phyloP scores from a whole-genome alignment of 1,140 invertebrate species.

The Pogonognathellus flavescens region DNA sequence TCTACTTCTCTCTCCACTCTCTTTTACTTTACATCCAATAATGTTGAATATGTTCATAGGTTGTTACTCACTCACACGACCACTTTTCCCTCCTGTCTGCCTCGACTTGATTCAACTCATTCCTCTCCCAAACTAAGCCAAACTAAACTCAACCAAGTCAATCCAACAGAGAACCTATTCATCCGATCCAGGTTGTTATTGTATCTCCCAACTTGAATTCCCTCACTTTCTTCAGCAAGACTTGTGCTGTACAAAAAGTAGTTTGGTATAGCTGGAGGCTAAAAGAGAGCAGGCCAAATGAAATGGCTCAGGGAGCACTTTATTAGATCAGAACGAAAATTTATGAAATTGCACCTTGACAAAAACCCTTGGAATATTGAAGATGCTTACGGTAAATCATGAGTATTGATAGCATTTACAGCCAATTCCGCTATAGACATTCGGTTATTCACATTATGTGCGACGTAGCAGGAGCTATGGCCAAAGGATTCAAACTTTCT shows the following conservation, averaged over 20 bases:
- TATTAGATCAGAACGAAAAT: conserved; percentile 53
- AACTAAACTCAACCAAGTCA: not conserved
- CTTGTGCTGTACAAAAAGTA: not conserved
- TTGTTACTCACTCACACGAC: not conserved
- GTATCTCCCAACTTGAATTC: conserved; percentile 1
- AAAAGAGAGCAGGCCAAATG: conserved; percentile 29
- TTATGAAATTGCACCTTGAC: conserved; percentile 53
- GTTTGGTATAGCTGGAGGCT: conserved; percentile 11
- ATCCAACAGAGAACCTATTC: not conserved
- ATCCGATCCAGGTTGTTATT: not conserved
- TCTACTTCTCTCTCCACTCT: conserved; percentile 1
- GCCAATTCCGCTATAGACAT: not conserved
- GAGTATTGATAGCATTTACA: conserved; percentile 40
- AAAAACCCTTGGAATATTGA: conserved; percentile 38
- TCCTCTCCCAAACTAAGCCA: not conserved
- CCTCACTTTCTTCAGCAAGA: not conserved
- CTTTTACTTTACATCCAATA: conserved; percentile 42
- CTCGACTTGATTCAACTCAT: not conserved
- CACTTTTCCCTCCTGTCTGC: not conserved
- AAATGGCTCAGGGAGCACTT: conserved; percentile 50
- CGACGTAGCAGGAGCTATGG: no score
- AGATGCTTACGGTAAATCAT: conserved; percentile 47
- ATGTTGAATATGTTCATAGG: conserved; percentile 34
- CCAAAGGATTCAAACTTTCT: no score
- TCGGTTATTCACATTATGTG: no score